Conservation (phyloP, 2,888 invertebrate genomes). For the Acleris emargana region DNA sequence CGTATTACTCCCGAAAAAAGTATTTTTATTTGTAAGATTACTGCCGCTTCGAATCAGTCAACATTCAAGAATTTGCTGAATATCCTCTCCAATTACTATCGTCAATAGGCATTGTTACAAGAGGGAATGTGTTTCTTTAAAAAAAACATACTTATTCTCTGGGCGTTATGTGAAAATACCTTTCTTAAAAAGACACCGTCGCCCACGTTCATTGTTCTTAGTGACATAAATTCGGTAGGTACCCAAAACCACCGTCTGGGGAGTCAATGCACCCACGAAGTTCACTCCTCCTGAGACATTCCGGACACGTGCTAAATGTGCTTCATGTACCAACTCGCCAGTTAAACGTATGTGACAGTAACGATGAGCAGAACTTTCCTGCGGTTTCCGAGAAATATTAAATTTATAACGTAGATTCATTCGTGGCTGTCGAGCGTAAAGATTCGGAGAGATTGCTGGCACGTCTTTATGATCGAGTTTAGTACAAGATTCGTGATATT, state of each 20-base stretch:
- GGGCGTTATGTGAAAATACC: background rate
- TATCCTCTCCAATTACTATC: too few relatives aligned
- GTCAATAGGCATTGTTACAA: too few relatives aligned
- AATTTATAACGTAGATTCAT: slow-evolving; percentile 11
- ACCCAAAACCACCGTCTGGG: slow-evolving; percentile 46
- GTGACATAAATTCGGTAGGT: slow-evolving; percentile 54
- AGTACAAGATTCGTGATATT: too few relatives aligned
- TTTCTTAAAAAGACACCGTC: background rate
- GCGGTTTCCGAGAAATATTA: slow-evolving; percentile 19
- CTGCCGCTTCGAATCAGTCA: background rate
- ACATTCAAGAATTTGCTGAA: background rate
- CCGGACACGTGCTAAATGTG: slow-evolving; percentile 65
- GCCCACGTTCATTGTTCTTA: slow-evolving; percentile 30
- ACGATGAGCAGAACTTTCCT: slow-evolving; percentile 21
- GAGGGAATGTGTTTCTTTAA: background rate
- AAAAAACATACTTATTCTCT: background rate
- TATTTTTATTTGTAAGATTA: background rate
- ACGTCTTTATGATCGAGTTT: background rate
- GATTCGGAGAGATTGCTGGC: slow-evolving; percentile 3
- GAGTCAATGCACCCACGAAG: slow-evolving; percentile 72
- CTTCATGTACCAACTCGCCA: slow-evolving; percentile 50
- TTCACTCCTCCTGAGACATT: slow-evolving; percentile 68
- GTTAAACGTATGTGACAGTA: slow-evolving; percentile 55
- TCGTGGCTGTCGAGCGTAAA: slow-evolving; percentile 10
- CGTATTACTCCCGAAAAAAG: background rate